phyloP scores from a whole-genome alignment of 2,113 vertebrate genomes.

The Syngnathoides biaculeatus region DNA sequence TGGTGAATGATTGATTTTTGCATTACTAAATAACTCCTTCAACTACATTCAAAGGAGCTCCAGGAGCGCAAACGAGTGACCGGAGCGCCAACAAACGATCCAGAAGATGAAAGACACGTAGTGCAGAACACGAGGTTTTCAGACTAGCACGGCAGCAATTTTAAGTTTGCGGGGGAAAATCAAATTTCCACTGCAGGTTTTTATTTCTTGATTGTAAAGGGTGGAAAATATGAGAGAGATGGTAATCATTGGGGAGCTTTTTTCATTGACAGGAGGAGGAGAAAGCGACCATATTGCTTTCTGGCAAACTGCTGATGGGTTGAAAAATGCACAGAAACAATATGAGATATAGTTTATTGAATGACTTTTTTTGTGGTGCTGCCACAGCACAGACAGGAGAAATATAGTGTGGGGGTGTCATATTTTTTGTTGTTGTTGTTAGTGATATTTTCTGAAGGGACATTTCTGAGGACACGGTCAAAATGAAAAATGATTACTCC shows the following conservation, averaged over 20 bases:
- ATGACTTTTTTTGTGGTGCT: conserved; percentile 1
- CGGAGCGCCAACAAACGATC: no score
- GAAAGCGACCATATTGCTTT: conserved; percentile 10
- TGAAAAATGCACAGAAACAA: conserved; percentile 15
- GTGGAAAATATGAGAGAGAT: background rate
- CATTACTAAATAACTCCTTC: no score
- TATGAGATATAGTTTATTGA: conserved; percentile 31
- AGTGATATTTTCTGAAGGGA: conserved; percentile 28
- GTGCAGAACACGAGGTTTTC: no score
- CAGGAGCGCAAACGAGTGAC: no score
- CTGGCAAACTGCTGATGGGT: conserved; percentile 9
- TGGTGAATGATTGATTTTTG: no score
- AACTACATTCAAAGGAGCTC: no score
- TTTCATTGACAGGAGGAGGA: background rate
- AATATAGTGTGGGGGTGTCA: conserved; percentile 1
- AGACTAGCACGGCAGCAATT: no score
- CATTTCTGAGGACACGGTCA: conserved; percentile 12
- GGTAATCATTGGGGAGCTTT: background rate
- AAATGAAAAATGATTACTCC: conserved; percentile 51
- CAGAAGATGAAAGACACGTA: no score
- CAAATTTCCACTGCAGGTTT: no score
- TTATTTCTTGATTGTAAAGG: no score
- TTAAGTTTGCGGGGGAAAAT: no score
- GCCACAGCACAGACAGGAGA: conserved; percentile 12
- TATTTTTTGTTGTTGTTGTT: conserved; percentile 18